Conservation (phyloP, 2,113 vertebrate genomes). For the Papio anubis region DNA sequence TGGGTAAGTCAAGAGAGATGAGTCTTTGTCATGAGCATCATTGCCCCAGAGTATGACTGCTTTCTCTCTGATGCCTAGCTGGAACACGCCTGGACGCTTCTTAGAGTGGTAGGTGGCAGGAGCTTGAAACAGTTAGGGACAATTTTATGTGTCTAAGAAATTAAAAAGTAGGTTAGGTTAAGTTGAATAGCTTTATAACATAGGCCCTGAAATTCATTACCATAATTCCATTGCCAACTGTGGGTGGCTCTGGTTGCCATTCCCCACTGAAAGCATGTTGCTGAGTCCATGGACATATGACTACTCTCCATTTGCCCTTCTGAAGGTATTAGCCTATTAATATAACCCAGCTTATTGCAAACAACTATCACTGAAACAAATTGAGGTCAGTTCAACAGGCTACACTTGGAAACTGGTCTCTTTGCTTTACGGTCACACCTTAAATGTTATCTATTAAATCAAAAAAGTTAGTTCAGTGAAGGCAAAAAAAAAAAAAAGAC, state of each 20-base stretch:
- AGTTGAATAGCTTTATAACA: neutral
- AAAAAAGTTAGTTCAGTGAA: neutral
- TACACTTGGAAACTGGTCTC: neutral
- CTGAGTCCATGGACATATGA: neutral
- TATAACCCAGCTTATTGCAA: neutral
- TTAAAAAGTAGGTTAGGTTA: neutral
- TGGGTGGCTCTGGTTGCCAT: neutral
- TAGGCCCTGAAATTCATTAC: neutral
- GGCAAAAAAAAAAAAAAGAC: neutral
- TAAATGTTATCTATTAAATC: neutral
- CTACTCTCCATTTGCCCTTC: neutral
- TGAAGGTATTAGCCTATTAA: neutral
- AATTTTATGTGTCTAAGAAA: neutral
- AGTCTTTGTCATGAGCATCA: neutral
- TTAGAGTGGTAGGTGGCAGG: neutral
- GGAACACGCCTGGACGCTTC: neutral
- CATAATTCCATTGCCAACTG: neutral
- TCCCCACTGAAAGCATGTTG: neutral
- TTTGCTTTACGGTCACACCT: neutral
- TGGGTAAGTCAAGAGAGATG: slow-evolving; percentile 88
- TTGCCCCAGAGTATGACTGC: neutral
- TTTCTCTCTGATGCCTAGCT: neutral
- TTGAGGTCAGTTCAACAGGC: neutral
- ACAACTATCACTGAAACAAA: neutral
- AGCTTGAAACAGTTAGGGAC: neutral